Base-by-base conservation (phyloP, 2,888 invertebrate genomes). In the Diaprepes abbreviatus region DNA sequence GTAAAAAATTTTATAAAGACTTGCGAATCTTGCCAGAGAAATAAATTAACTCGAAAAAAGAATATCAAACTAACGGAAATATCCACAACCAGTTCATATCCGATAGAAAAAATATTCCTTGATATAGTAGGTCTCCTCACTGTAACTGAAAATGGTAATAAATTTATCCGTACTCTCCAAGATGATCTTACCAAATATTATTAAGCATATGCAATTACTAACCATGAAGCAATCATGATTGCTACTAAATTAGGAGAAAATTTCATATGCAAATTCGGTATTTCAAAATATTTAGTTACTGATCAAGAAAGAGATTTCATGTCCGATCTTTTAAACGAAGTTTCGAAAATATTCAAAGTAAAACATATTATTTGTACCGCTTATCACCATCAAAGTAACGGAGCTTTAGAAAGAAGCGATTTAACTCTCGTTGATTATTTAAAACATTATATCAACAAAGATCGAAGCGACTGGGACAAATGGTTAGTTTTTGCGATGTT, bases 111-210 rank as follows among this genome's bases (percentile, higher is more conserved):
- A 9, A 3, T 66, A n/a, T 33, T 36, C n/a, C 10, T 70, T 4
- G 70, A 70, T 19, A 28, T 70, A 12, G 68, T 68, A 31, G 58
- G 63, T 6, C 63, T 50, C 2, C 48, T 63, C 36, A 59, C 40
- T 31, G 9, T 57, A 1, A 55, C 50, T 0, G 72, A 76, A 63
- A 45, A 69, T 6, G 79, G 77, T 14, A 60, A 72, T 48, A 55
- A 36, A 35, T 45, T 45, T 35, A 59, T 80, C n/a, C 12, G 55
- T 9, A 64, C 82, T 0, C 19, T 80, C 4, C 79, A 81, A 74
- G 80, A 82, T 55, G 79, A 81, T 66, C 63, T 70, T 1, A 79
- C 81, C 0, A 81, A 82, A 77, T 82, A 74, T 69, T 77, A 78
- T 9, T 73, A 75, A 66, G 80, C 81, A 4, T 73, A 71, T 38